A percentile compares a stretch with the other conserved stretches of the same genome.
Evolutionary conservation across 2,113 vertebrate species (phyloP).

Genomic region (Gambusia affinis): DNA sequence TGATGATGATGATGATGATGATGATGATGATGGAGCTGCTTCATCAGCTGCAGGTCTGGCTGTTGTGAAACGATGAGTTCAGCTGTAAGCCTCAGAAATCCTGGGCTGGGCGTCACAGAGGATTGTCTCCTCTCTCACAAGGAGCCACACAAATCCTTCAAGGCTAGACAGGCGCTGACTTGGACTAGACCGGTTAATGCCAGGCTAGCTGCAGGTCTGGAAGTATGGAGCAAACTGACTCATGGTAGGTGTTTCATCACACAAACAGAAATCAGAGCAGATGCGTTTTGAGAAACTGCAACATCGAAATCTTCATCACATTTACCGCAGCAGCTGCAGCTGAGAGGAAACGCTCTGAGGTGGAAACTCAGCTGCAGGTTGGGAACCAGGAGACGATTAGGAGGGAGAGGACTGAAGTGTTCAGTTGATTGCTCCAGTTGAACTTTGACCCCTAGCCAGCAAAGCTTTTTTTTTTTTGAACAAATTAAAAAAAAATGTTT

Average conservation of each 20-base stretch:
- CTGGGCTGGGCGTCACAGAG: constrained; percentile 25
- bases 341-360: constrained; percentile 66
- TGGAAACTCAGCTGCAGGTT: constrained; percentile 61
- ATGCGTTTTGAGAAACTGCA: not conserved
- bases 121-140: constrained; percentile 4
- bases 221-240: constrained; percentile 24
- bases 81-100: constrained; percentile 27
- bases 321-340: constrained; percentile 14
- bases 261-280: not conserved
- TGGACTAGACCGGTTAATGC: constrained; percentile 35
- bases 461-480: no score
- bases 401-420: no score
- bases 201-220: constrained; percentile 55
- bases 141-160: constrained; percentile 16
- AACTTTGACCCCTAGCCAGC: no score
- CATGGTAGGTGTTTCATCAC: constrained; percentile 15
- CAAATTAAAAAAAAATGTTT: no score
- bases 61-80: constrained; percentile 37
- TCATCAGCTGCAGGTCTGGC: constrained; percentile 41
- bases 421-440: no score
- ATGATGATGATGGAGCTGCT: constrained; percentile 40
- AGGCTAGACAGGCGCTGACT: constrained; percentile 16
- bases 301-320: constrained; percentile 16
- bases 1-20: constrained; percentile 8
- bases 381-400: no score